Evolutionary conservation across 2,888 invertebrate species (phyloP), one percentile per base, ranked within the genome.

Genomic region (Meiosimyza decipiens): DNA sequence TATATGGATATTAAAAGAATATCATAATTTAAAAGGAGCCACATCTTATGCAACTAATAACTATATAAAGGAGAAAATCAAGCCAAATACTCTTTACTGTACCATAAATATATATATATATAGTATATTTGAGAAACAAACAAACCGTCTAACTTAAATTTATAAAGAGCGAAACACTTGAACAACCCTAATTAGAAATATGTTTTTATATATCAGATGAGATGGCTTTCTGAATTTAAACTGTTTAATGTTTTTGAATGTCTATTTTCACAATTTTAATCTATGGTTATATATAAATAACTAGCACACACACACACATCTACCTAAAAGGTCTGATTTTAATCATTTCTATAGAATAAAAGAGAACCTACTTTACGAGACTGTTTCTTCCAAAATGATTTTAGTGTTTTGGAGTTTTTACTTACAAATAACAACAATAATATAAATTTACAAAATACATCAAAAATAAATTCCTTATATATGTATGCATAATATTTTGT

Each of bases 311-410:
- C 11, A 62, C 4, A 62, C 63, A 63, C 63, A 63, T 47, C 63
- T 47, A 63, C 47, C 63, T 63, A n/a, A 63, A 63, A 47, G 63
- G 63, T 63, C 63, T 63, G 63, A 63, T 63, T 63, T 63, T 49
- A 49, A 63, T 63, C 12, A 63, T 63, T 63, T 63, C 47, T 47
- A n/a, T 47, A 57, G 28, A 57, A 57, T 13, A 11, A 57, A 57
- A 55, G 3, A 15, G 4, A 55, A 63, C 47, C 33, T 18, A 63
- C 63, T 63, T 49, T 13, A 63, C 40, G 47, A 63, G 63, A 63
- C 63, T 63, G 63, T 63, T 63, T 18, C 47, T 63, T 63, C 63
- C 49, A 63, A 49, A 63, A 63, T 16, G 13, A 7, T 16, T 63
- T 40, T 63, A 16, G 15, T 40, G 47, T 40, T 57, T 57, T 63